Evolutionary conservation across 2,113 vertebrate genomes (phyloP).

Genomic region (Carlito syrichta): DNA sequence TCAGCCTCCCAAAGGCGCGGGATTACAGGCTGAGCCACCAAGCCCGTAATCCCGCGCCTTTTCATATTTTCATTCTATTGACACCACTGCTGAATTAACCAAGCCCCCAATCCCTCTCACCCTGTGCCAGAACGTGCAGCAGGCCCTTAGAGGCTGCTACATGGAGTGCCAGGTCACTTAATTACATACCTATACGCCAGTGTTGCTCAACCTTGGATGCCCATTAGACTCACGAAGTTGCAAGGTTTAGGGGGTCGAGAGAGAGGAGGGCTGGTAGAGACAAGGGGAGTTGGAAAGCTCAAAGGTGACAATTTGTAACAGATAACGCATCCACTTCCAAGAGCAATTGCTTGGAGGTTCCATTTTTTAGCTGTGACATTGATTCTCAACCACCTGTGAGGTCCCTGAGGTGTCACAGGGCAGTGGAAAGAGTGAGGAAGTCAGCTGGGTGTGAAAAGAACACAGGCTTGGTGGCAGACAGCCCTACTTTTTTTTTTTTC

Average conservation of each 20-base stretch:
- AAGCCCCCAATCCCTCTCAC: neutral
- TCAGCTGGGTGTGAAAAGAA: neutral
- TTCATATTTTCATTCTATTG: neutral
- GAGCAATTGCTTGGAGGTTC: neutral
- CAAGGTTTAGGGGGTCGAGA: rapidly evolving
- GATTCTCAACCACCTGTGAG: neutral
- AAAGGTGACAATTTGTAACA: neutral
- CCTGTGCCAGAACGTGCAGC: neutral
- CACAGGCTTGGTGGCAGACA: neutral
- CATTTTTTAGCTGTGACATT: neutral
- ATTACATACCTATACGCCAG: neutral
- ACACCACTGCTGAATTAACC: neutral
- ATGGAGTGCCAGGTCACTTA: neutral
- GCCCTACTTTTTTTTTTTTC: neutral
- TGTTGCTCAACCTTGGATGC: neutral
- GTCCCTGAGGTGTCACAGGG: neutral
- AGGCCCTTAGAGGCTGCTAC: neutral
- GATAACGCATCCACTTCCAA: neutral
- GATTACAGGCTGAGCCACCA: too few species aligned
- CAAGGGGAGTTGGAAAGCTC: neutral
- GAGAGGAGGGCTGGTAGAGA: neutral
- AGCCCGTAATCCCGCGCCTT: too few species aligned
- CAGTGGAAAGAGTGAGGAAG: neutral
- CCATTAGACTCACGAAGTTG: neutral
- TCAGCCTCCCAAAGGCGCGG: too few species aligned